Percentiles rank a stretch among this genome's conserved stretches.
phyloP scores from a whole-genome alignment of 2,797 vertebrate species.

The Anisognathus igniventris region DNA sequence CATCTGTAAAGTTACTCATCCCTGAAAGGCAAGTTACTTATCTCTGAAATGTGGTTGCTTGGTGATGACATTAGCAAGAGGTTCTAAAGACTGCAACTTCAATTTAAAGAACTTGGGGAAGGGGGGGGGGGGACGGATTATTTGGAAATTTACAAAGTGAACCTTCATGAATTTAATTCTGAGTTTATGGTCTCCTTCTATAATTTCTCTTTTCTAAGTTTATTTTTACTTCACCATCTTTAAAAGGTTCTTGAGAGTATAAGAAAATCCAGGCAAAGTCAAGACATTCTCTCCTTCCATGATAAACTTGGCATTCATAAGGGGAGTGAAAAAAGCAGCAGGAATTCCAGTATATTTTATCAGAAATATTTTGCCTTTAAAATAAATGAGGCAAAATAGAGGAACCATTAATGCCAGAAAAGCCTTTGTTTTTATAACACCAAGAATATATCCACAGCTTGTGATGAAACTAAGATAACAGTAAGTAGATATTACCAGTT shows the following conservation, averaged over 20 bases:
- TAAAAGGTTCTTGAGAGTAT: neutral
- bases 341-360: neutral
- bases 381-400: neutral
- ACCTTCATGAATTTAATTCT: neutral
- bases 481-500: neutral
- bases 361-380: neutral
- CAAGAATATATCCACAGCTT: neutral
- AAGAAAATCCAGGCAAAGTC: neutral
- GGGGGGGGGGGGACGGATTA: fast-evolving
- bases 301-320: neutral
- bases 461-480: neutral
- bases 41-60: neutral
- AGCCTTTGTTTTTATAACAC: neutral
- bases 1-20: neutral
- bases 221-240: neutral
- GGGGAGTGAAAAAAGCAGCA: neutral
- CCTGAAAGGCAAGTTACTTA: neutral
- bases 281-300: neutral
- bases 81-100: neutral
- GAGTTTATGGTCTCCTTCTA: neutral
- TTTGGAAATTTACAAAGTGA: neutral
- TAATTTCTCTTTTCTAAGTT: neutral
- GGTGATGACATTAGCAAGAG: neutral
- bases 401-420: neutral
- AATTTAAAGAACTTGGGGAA: neutral